A percentile compares a stretch with the other conserved stretches of the same genome.
Evolutionary conservation across 2,113 vertebrate genomes (phyloP).

Genomic region (Urocitellus parryii): DNA sequence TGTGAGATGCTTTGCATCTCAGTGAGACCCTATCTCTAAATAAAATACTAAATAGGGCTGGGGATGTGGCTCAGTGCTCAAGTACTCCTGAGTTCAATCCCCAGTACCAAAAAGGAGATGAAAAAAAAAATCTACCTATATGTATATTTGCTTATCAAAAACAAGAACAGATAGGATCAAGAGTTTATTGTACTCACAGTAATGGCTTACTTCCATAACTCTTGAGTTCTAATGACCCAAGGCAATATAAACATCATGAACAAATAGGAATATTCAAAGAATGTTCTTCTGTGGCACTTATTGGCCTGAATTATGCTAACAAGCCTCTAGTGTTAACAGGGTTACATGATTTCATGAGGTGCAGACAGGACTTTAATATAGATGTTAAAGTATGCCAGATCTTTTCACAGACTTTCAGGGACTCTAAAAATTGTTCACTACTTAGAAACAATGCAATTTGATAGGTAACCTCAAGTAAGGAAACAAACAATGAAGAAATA

Average conservation of each 20-base stretch:
- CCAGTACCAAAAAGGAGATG: too few species aligned
- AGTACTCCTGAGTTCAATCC: too few species aligned
- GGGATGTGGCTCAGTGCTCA: too few species aligned
- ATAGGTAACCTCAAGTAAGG: background rate
- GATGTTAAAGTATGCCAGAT: background rate
- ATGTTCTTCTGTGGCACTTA: background rate
- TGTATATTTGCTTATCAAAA: slow-evolving; percentile 31
- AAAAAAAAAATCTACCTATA: background rate
- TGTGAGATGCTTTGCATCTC: too few species aligned
- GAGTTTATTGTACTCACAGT: too few species aligned
- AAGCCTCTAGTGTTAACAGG: background rate
- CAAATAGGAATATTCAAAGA: background rate
- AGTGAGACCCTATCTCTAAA: too few species aligned
- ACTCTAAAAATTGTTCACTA: background rate
- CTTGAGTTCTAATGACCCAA: background rate
- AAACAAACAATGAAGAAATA: background rate
- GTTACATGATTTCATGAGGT: background rate
- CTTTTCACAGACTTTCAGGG: background rate
- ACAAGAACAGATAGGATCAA: background rate
- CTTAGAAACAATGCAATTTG: background rate
- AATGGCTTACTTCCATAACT: background rate
- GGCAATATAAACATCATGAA: background rate
- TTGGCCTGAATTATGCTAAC: background rate
- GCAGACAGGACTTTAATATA: background rate
- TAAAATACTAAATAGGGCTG: too few species aligned